Evolutionary conservation across 1,140 invertebrate genomes (phyloP).

Genomic region (Neotoxoptera formosana): DNA sequence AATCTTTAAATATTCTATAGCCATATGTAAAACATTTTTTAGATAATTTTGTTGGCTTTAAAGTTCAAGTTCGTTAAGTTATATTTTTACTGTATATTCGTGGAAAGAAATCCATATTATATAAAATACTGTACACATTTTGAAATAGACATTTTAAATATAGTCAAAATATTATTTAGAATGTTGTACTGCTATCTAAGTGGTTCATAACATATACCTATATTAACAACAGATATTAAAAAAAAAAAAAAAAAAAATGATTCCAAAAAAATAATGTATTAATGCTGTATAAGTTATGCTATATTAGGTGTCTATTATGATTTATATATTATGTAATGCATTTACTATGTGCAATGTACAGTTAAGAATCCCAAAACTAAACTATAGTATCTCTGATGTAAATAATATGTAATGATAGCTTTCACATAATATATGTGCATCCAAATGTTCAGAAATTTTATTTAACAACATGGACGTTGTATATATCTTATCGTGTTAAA

Average conservation of each 20-base stretch:
- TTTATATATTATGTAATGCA: background rate
- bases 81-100: background rate
- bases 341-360: background rate
- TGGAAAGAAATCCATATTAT: background rate
- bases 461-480: background rate
- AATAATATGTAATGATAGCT: background rate
- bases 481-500: background rate
- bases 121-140: background rate
- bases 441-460: background rate
- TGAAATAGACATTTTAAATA: background rate
- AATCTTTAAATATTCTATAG: background rate
- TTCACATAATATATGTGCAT: background rate
- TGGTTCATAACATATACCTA: background rate
- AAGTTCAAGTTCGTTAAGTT: background rate
- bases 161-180: background rate
- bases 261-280: background rate
- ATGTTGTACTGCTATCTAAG: background rate
- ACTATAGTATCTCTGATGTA: background rate
- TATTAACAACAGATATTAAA: background rate
- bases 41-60: background rate
- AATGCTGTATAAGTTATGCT: background rate
- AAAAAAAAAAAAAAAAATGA: background rate
- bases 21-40: background rate
- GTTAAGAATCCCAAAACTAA: background rate
- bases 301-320: background rate